Evolutionary conservation across 2,113 vertebrate species (phyloP).

Genomic region (Dunckerocampus dactyliophorus): DNA sequence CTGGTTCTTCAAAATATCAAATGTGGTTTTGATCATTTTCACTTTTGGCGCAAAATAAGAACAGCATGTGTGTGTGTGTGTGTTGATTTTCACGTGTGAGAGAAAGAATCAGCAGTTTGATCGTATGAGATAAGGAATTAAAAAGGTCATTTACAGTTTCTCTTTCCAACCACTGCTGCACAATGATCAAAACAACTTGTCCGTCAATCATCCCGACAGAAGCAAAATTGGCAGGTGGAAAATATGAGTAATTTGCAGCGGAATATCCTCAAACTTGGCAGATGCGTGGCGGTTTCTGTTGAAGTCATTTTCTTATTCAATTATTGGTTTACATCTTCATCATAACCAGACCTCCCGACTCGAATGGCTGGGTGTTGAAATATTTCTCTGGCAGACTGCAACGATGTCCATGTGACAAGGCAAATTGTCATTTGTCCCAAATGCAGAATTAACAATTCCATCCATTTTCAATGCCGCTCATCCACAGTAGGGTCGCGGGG

Average conservation of each 20-base stretch:
- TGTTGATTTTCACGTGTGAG: conserved; percentile 11
- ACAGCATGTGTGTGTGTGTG: conserved; percentile 7
- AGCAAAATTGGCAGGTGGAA: conserved; percentile 22
- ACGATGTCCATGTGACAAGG: conserved; percentile 6
- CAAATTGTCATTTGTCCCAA: neutral
- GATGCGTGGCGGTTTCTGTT: conserved; percentile 11
- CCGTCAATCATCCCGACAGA: conserved; percentile 10
- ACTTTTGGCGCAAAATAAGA: conserved; percentile 19
- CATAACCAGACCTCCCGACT: conserved; percentile 12
- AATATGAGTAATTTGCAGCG: conserved; percentile 19
- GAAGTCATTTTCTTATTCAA: conserved; percentile 3
- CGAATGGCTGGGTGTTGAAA: conserved; percentile 5
- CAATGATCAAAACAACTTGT: conserved; percentile 8
- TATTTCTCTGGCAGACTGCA: conserved; percentile 14
- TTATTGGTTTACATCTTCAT: conserved; percentile 9
- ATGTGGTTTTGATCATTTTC: conserved; percentile 31
- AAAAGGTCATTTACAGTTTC: neutral
- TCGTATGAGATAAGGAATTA: neutral
- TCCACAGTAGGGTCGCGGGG: too few relatives aligned
- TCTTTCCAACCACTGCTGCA: neutral
- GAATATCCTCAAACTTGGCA: conserved; percentile 14
- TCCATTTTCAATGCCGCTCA: too few relatives aligned
- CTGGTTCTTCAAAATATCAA: conserved; percentile 25
- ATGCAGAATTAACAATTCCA: neutral
- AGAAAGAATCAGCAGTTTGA: neutral